Evolutionary conservation across 2,797 vertebrate genomes (phyloP), one percentile per base, ranked within the genome.

Genomic region (Pempheris klunzingeri): DNA sequence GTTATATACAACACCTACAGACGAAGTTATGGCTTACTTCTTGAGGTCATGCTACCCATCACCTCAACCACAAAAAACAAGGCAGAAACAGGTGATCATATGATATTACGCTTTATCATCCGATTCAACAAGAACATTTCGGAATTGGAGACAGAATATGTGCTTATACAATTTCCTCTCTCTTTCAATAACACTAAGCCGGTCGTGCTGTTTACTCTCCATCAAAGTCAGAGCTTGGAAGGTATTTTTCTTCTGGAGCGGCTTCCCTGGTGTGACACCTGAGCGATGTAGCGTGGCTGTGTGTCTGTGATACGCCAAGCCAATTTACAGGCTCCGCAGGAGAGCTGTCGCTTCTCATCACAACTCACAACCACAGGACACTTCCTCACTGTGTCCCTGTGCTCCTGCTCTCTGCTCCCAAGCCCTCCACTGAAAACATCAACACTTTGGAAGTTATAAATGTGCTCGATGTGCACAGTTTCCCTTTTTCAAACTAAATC

Each of bases 231-330:
- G 87, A 84, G 90, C 85, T 91, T 83, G 91, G 90, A 93, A 93
- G 87, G 86, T 90, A 90, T 93, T 93, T 94, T 93, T 94, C 88
- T 88, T 87, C 63, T 81, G 82, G 88, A 91, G 90, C 84, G 54
- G 90, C 92, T 89, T 92, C 90, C 92, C 92, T 77, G 88, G 88
- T 92, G 91, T 91, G 93, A 93, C 93, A 94, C 93, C 92, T 92
- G 93, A 92, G 89, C 90, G 86, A 92, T 93, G 91, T 92, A 90
- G 92, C 92, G 65, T 91, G 90, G 91, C 93, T 94, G 93, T 87
- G 92, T 92, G 91, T 92, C 92, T 92, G 92, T 89, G 93, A 93
- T 93, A 92, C 89, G 92, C 93, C 91, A 91, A 91, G 88, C 91
- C 90, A 93, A 93, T 93, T 94, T 94, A 93, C 90, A 89, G 89